phyloP scores from a whole-genome alignment of 92 coral and sea anemone species.

The Isaurus tuberculatus region DNA sequence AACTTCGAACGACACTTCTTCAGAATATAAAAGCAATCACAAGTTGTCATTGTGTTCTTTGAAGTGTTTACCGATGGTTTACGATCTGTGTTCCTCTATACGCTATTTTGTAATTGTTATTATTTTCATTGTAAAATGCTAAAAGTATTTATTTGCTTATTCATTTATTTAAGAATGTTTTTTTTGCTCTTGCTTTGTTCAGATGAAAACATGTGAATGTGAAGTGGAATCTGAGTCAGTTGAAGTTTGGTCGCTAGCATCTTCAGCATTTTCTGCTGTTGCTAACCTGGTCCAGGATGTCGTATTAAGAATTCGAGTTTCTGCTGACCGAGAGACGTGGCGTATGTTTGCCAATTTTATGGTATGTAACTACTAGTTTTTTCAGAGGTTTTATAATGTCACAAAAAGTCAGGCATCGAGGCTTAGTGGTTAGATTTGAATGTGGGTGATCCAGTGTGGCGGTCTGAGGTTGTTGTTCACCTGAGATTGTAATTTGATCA shows the following conservation, averaged over 20 bases:
- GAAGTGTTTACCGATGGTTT: too few relatives aligned
- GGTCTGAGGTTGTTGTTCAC: too few relatives aligned
- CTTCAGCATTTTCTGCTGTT: conserved; percentile 85
- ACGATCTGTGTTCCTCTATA: too few relatives aligned
- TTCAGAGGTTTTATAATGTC: neutral
- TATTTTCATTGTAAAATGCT: too few relatives aligned
- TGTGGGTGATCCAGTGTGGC: neutral
- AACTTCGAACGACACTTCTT: too few relatives aligned
- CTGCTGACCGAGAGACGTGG: conserved; percentile 76
- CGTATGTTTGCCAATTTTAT: conserved; percentile 65
- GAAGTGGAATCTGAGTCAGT: conserved; percentile 54
- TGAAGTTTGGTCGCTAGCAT: conserved; percentile 75
- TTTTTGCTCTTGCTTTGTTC: neutral
- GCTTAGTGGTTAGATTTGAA: neutral
- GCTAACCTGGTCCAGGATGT: conserved; percentile 83
- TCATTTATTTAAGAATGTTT: neutral
- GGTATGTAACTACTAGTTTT: conserved; percentile 55
- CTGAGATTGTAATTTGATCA: too few relatives aligned
- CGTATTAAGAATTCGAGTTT: conserved; percentile 67
- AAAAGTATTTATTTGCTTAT: too few relatives aligned
- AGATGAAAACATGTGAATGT: conserved; percentile 70
- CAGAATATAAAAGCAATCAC: too few relatives aligned
- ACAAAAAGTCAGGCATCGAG: neutral
- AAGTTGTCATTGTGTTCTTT: too few relatives aligned
- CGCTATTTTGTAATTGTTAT: too few relatives aligned